Evolutionary conservation across 1,140 invertebrate species (phyloP), one percentile per base, ranked within the genome.

Genomic region (Brachionus manjavacas): DNA sequence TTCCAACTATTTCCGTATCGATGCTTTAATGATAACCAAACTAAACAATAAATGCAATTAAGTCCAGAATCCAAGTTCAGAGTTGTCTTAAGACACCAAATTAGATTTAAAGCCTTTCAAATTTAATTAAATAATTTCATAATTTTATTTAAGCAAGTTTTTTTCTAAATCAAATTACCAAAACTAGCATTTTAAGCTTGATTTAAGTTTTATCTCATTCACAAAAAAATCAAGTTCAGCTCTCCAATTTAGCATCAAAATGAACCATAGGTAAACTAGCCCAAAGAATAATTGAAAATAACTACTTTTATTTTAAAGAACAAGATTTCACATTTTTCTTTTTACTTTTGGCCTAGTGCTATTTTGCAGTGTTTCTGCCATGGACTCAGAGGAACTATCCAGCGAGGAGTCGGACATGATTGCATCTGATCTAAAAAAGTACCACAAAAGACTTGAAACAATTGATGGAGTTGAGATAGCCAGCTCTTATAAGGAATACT

Each of bases 381-480:
- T 31, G 66, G 28, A 72, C 6, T 41, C 31, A 4, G 68, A 41
- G 7, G 68, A 72, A 9, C 16, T 72, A 12, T 76, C 46, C 8
- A 49, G 46, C 12, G 72, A 76, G 9, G 72, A 76, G 12, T 25
- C 72, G 1, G 72, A 76, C 16, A 1, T 25, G 20, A 20, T 41
- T 46, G 12, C 16, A 0, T 64, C 52, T 7, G 79, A 60, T 12
- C 14, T 81, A 14, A 81, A 81, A 68, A 41, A 81, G 64, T 81
- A 64, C 31, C 31, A 68, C 8, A 60, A 81, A 81, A 41, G 64
- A 25, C 79, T 81, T 16, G 79, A 81, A 46, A 81, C 79, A 12
- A 68, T 81, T 14, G 79, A 81, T 60, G 79, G 79, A 23, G 79
- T 81, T 3, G 79, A 81, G 66, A 81, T 81, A 64, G 79, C 79